These are phyloP conservation scores for Xestia rhomboidea DNA, from an alignment of 2,888 invertebrate species.

Conservation along the genomic window DNA sequence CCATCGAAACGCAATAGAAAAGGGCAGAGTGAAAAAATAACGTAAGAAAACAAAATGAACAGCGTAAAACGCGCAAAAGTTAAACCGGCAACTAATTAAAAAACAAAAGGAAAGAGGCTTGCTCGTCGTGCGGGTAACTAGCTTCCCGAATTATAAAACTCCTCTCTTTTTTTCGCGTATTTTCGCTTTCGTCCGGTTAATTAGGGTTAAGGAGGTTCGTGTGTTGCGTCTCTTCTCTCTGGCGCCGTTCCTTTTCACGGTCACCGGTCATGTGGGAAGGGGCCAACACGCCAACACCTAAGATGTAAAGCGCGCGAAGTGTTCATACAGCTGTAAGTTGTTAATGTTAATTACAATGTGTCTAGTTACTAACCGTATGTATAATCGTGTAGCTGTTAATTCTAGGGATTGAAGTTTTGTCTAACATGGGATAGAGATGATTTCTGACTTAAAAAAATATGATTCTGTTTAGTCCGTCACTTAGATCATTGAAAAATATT, in stretches of 20 bases:
- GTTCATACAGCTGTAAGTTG: not conserved
- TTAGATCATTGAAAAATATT: no score
- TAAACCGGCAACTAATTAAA: slow-evolving; percentile 88
- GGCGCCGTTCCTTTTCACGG: slow-evolving; percentile 33
- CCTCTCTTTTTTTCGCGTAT: slow-evolving; percentile 80
- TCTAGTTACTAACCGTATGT: not conserved
- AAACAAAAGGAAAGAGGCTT: slow-evolving; percentile 82
- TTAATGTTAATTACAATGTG: not conserved
- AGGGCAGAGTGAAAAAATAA: slow-evolving; percentile 66
- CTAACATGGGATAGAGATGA: not conserved
- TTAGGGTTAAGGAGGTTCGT: slow-evolving; percentile 84
- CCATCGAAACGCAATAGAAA: slow-evolving; percentile 52
- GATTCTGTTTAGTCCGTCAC: no score
- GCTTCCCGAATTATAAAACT: slow-evolving; percentile 84
- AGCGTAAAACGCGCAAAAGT: slow-evolving; percentile 81
- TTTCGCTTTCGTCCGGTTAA: slow-evolving; percentile 86
- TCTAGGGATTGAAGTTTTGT: not conserved
- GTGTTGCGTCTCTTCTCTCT: slow-evolving; percentile 67
- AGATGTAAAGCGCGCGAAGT: slow-evolving; percentile 4
- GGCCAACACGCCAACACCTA: not conserved
- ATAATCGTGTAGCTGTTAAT: not conserved
- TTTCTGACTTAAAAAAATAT: no score
- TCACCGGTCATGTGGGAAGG: slow-evolving; percentile 13
- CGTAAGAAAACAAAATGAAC: slow-evolving; percentile 76
- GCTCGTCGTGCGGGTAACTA: slow-evolving; percentile 80